Percentiles rank a stretch among this genome's conserved stretches.
Conservation (phyloP, 2,797 vertebrate genomes). For the Scolopax rusticola region DNA sequence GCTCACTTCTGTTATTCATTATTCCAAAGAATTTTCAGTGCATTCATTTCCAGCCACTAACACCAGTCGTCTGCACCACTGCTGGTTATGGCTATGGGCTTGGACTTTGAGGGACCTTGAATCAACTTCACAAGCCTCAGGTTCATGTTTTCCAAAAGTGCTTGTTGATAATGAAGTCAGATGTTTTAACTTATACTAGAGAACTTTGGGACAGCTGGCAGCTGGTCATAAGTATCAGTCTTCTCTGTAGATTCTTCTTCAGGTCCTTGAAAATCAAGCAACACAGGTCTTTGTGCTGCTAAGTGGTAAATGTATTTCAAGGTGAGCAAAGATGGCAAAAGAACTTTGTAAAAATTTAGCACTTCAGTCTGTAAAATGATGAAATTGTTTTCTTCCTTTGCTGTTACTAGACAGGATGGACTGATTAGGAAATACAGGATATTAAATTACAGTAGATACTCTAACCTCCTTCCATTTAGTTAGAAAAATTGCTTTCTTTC, state of each 20-base stretch:
- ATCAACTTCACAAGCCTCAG: background rate
- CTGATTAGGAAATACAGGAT: background rate
- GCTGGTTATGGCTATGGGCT: background rate
- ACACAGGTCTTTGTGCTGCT: background rate
- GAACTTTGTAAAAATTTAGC: background rate
- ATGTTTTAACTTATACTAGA: background rate
- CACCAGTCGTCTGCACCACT: background rate
- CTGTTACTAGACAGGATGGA: background rate
- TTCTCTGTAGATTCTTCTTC: background rate
- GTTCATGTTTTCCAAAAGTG: background rate
- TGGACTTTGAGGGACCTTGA: background rate
- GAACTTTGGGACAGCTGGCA: background rate
- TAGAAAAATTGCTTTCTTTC: background rate
- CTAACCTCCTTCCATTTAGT: background rate
- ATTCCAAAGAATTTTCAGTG: background rate
- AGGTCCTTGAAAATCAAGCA: background rate
- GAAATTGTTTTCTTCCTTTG: background rate
- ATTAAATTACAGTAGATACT: background rate
- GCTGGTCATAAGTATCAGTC: background rate
- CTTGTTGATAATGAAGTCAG: background rate
- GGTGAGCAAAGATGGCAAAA: background rate
- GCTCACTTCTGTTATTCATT: background rate
- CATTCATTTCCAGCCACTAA: background rate
- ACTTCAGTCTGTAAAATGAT: background rate
- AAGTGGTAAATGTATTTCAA: background rate